A percentile compares a stretch with the other conserved stretches of the same genome.
phyloP scores from a whole-genome alignment of 2,888 invertebrate species.

The Stenotaenia linearis region DNA sequence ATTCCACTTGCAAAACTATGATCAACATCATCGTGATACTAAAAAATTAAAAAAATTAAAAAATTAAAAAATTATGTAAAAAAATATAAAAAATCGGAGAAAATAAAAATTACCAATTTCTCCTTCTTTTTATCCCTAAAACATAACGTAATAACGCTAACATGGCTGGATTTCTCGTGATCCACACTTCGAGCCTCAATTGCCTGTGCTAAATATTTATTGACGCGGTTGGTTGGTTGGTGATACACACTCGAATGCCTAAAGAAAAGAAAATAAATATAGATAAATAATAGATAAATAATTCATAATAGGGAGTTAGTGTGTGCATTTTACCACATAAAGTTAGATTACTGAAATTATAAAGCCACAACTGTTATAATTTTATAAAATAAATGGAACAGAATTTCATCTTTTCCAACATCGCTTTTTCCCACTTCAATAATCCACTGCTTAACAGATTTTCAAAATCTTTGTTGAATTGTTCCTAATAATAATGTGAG shows the following conservation, averaged over 20 bases:
- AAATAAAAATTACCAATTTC: slow-evolving; percentile 57
- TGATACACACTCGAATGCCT: slow-evolving; percentile 55
- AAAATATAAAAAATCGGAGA: background rate
- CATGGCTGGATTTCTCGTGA: slow-evolving; percentile 80
- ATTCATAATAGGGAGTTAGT: background rate
- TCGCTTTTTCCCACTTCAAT: too few relatives aligned
- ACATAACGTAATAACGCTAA: slow-evolving; percentile 74
- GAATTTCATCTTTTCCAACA: too few relatives aligned
- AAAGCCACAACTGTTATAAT: too few relatives aligned
- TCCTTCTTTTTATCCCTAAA: slow-evolving; percentile 81
- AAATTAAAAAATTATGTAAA: background rate
- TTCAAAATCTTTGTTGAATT: too few relatives aligned
- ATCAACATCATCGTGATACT: slow-evolving; percentile 82
- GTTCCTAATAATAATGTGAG: too few relatives aligned
- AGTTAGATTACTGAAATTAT: too few relatives aligned
- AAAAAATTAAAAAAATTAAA: slow-evolving; percentile 42
- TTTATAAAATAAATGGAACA: too few relatives aligned
- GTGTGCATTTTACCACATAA: too few relatives aligned
- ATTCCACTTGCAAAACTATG: slow-evolving; percentile 70
- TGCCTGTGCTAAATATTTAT: slow-evolving; percentile 84
- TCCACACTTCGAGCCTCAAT: slow-evolving; percentile 86
- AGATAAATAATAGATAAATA: too few relatives aligned
- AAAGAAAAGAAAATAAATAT: slow-evolving; percentile 19
- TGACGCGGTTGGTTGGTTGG: slow-evolving; percentile 83
- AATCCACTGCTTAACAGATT: too few relatives aligned